Evolutionary conservation across 2,888 invertebrate genomes (phyloP).

Genomic region (Pyrgus malvae): DNA sequence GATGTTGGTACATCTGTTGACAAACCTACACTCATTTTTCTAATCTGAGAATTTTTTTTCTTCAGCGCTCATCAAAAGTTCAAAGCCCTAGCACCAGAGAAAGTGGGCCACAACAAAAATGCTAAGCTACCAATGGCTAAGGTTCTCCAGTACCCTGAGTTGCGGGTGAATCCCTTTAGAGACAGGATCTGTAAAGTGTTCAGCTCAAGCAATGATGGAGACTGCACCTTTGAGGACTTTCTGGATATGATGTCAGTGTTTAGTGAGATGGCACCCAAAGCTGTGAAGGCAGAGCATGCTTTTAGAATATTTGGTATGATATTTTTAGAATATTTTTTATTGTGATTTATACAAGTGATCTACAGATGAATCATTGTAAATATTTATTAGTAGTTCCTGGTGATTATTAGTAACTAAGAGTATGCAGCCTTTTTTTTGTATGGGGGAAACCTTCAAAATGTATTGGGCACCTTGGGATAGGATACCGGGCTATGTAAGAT

Average conservation of each 20-base stretch:
- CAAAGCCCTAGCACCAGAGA: conserved; percentile 93
- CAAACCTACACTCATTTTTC: no score
- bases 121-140: conserved; percentile 92
- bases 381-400: no score
- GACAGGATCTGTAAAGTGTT: conserved; percentile 96
- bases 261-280: conserved; percentile 94
- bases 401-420: no score
- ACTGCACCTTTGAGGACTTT: conserved; percentile 97
- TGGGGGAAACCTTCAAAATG: no score
- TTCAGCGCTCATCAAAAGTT: conserved; percentile 95
- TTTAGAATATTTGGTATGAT: conserved; percentile 94
- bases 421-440: no score
- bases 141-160: conserved; percentile 92
- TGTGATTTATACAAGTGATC: no score
- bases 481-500: no score
- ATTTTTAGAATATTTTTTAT: not conserved
- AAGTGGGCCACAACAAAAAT: conserved; percentile 93
- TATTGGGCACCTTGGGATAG: no score
- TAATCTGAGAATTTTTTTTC: no score
- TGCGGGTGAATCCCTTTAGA: conserved; percentile 95
- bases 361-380: no score
- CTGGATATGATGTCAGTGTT: conserved; percentile 98
- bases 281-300: conserved; percentile 96
- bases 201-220: conserved; percentile 93
- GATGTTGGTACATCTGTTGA: no score